Evolutionary conservation across 2,113 vertebrate species (phyloP).

Genomic region (Dissostichus mawsoni): DNA sequence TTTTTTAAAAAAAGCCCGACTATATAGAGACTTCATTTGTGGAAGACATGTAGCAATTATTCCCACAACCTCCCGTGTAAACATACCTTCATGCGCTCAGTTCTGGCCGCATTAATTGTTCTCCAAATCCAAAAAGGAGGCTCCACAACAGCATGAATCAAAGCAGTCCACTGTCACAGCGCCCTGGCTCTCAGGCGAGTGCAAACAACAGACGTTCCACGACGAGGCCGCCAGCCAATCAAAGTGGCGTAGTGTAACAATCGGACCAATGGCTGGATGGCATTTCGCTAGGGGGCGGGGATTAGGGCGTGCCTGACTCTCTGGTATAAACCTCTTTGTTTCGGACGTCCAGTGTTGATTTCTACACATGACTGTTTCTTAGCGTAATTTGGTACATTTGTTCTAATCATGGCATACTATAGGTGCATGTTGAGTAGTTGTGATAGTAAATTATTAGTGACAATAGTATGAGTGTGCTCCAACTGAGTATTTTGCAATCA

Average conservation of each 20-base stretch:
- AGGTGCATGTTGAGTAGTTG: neutral
- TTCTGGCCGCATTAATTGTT: constrained; percentile 51
- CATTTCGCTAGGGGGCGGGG: constrained; percentile 30
- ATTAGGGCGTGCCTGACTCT: constrained; percentile 26
- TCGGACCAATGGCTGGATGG: constrained; percentile 45
- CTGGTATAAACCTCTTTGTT: constrained; percentile 79
- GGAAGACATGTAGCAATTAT: neutral
- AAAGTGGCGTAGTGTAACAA: constrained; percentile 4
- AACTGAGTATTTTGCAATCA: neutral
- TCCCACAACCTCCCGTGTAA: neutral
- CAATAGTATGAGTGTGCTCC: too few species aligned
- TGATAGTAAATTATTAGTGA: neutral
- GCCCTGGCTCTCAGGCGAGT: constrained; percentile 40
- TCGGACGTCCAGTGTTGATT: constrained; percentile 67
- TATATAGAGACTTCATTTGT: neutral
- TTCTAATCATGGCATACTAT: neutral
- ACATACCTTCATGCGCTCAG: constrained; percentile 78
- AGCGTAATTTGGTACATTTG: neutral
- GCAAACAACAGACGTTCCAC: constrained; percentile 64
- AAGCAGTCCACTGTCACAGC: constrained; percentile 63
- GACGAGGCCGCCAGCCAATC: constrained; percentile 67
- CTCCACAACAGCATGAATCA: constrained; percentile 60
- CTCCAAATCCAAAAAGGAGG: constrained; percentile 44
- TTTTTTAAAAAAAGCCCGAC: neutral
- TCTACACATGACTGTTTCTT: neutral